Evolutionary conservation across 2,888 invertebrate species (phyloP).

Genomic region (Drosophila macrospina): DNA sequence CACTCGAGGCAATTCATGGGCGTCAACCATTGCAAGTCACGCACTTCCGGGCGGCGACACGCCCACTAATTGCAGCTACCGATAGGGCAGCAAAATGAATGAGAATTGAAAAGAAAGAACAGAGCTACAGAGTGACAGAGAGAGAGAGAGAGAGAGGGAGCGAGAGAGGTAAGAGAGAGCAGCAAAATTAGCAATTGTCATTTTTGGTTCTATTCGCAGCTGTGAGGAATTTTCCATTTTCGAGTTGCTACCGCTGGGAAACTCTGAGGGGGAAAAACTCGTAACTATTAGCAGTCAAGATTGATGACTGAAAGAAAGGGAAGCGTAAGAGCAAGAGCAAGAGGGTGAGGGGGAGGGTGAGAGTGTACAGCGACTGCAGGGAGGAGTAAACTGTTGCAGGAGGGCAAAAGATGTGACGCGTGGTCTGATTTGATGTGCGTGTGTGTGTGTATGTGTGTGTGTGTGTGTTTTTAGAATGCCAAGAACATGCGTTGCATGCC

Average conservation of each 20-base stretch:
- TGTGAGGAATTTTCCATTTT: constrained; percentile 53
- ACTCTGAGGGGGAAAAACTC: constrained; percentile 51
- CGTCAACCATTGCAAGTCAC: constrained; percentile 67
- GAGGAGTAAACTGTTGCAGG: constrained; percentile 8
- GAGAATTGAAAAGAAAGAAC: background rate
- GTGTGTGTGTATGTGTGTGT: constrained; percentile 1
- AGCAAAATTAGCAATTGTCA: constrained; percentile 76
- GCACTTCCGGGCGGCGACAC: constrained; percentile 72
- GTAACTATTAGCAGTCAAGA: constrained; percentile 78
- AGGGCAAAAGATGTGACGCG: constrained; percentile 26
- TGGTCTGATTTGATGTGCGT: constrained; percentile 35
- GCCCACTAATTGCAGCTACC: constrained; percentile 65
- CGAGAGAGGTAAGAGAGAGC: constrained; percentile 1
- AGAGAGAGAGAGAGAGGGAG: background rate
- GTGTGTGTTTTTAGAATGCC: background rate
- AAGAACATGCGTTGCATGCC: constrained; percentile 9
- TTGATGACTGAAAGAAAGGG: constrained; percentile 58
- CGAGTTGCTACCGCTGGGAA: constrained; percentile 53
- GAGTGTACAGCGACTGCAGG: constrained; percentile 1
- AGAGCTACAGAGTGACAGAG: background rate
- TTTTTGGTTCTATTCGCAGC: constrained; percentile 55
- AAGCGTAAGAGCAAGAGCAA: constrained; percentile 5
- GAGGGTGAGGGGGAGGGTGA: constrained; percentile 7
- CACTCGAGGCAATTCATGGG: constrained; percentile 21
- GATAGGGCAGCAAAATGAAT: constrained; percentile 1